These are phyloP conservation scores for Anguilla japonica DNA, from an alignment of 2,113 vertebrate genomes.

Conservation along the genomic window DNA sequence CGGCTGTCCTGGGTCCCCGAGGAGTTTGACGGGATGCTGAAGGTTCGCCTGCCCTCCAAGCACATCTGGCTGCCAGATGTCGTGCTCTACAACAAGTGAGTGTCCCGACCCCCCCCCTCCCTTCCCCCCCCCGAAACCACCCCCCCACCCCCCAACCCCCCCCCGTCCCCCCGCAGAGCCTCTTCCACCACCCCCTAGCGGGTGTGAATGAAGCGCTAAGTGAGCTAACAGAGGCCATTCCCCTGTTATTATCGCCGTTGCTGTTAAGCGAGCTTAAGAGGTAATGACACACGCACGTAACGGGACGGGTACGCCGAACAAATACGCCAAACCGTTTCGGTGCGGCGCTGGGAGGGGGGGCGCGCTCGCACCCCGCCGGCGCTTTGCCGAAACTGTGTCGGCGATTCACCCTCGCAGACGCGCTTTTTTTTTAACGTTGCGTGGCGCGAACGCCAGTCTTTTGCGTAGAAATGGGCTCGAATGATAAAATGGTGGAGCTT, in stretches of 20 bases:
- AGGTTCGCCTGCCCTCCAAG: constrained; percentile 93
- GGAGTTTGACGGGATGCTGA: constrained; percentile 95
- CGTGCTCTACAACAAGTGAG: constrained; percentile 98
- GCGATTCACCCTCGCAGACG: neutral
- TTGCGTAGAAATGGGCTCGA: neutral
- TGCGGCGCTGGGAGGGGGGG: too few relatives aligned
- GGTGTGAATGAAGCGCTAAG: neutral
- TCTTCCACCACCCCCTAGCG: neutral
- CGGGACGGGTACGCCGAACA: neutral
- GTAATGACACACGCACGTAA: neutral
- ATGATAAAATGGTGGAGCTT: neutral
- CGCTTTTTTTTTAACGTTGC: neutral
- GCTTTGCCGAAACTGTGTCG: too few relatives aligned
- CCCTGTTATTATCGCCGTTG: neutral
- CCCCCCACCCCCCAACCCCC: neutral
- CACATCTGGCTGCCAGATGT: constrained; percentile 98
- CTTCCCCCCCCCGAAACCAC: too few relatives aligned
- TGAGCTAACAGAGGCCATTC: neutral
- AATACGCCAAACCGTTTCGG: neutral
- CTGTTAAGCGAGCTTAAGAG: neutral
- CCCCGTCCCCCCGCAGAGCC: neutral
- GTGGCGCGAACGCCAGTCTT: neutral
- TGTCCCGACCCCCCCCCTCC: constrained; percentile 12
- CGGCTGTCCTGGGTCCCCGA: constrained; percentile 90
- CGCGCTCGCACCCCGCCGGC: too few relatives aligned